These are phyloP conservation scores for Cylloceria caligata DNA, from an alignment of 2,888 invertebrate species.

Conservation along the genomic window DNA sequence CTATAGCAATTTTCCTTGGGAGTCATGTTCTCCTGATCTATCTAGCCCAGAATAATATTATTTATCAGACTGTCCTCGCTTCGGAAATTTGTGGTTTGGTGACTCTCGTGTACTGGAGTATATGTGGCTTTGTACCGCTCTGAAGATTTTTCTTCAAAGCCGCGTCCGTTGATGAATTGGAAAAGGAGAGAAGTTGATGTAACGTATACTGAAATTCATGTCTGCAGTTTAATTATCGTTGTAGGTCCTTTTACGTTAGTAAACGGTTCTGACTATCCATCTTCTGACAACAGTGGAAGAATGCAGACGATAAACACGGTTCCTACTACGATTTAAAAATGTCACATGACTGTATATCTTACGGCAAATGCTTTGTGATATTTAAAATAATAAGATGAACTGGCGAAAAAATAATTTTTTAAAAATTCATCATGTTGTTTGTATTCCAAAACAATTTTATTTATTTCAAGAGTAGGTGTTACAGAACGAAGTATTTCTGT, in stretches of 20 bases:
- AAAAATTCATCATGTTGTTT: neutral
- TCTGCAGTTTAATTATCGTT: conserved; percentile 1
- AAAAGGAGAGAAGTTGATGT: neutral
- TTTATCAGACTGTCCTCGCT: conserved; percentile 76
- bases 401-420: no score
- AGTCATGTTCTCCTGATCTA: conserved; percentile 70
- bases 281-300: no score
- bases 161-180: neutral
- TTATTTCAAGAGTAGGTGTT: no score
- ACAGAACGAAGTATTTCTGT: neutral
- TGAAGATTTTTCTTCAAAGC: conserved; percentile 47
- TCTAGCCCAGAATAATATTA: conserved; percentile 71
- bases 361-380: no score
- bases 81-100: conserved; percentile 80
- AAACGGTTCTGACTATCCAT: no score
- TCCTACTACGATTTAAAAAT: no score
- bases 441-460: neutral
- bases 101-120: conserved; percentile 75
- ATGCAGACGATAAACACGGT: no score
- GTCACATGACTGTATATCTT: no score
- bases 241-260: neutral
- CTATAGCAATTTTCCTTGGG: conserved; percentile 68
- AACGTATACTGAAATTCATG: neutral
- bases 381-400: no score
- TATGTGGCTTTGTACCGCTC: conserved; percentile 68